Evolutionary conservation across 2,888 invertebrate genomes (phyloP).

Genomic region (Holacanthella duospinosa): DNA sequence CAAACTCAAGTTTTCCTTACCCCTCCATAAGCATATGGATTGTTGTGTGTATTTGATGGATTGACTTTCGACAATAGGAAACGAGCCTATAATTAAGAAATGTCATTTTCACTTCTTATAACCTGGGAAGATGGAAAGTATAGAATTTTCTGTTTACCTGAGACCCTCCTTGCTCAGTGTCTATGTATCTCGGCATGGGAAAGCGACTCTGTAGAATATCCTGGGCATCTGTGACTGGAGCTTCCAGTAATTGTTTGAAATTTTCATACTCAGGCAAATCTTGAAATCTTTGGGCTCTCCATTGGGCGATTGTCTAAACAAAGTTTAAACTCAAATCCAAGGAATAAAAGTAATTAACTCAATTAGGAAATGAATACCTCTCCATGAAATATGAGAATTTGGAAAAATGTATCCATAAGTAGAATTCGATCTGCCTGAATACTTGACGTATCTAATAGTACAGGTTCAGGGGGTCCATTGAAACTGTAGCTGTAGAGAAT

Average conservation of each 20-base stretch:
- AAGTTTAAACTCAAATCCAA: too few relatives aligned
- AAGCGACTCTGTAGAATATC: slow-evolving; percentile 92
- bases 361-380: slow-evolving; percentile 53
- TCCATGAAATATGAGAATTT: slow-evolving; percentile 97
- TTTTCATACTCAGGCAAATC: slow-evolving; percentile 95
- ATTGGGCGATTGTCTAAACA: slow-evolving; percentile 84
- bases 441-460: slow-evolving; percentile 90
- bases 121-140: background rate
- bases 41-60: slow-evolving; percentile 99
- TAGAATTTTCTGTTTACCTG: slow-evolving; percentile 50
- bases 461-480: slow-evolving; percentile 93
- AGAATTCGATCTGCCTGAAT: slow-evolving; percentile 95
- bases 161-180: slow-evolving; percentile 97
- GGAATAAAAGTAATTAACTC: background rate
- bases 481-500: slow-evolving; percentile 97
- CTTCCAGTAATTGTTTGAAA: slow-evolving; percentile 88
- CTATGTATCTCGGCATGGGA: slow-evolving; percentile 97
- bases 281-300: slow-evolving; percentile 91
- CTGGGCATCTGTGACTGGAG: slow-evolving; percentile 93
- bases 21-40: slow-evolving; percentile 85
- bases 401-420: slow-evolving; percentile 99
- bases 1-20: slow-evolving; percentile 49
- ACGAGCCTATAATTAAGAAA: slow-evolving; percentile 57
- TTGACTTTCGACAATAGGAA: slow-evolving; percentile 98
- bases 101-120: too few relatives aligned